These are phyloP conservation scores for Cantharis nigra DNA, from an alignment of 2,888 invertebrate species.

Conservation along the genomic window DNA sequence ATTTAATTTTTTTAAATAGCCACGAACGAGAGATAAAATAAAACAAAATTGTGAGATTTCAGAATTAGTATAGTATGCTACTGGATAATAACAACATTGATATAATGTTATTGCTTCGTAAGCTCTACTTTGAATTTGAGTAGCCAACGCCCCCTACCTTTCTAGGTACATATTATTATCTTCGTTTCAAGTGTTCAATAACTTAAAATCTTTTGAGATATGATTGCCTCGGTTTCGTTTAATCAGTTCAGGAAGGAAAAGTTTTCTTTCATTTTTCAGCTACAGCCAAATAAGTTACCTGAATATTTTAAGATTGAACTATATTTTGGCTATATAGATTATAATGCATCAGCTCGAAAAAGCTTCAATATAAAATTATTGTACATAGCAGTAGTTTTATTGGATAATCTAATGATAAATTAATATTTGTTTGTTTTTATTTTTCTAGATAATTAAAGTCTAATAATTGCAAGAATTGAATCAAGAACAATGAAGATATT, in stretches of 20 bases:
- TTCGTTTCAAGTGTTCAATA: neutral
- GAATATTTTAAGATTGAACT: neutral
- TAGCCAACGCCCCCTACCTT: neutral
- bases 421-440: too few species aligned
- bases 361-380: too few species aligned
- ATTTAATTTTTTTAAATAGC: neutral
- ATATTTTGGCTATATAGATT: neutral
- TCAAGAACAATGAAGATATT: constrained; percentile 1
- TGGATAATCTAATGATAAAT: too few species aligned
- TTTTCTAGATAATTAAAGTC: neutral
- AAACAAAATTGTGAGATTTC: neutral
- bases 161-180: neutral
- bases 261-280: neutral
- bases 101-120: too few species aligned
- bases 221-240: neutral
- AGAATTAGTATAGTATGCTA: neutral
- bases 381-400: too few species aligned
- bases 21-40: neutral
- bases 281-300: neutral
- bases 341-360: too few species aligned
- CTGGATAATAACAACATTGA: neutral
- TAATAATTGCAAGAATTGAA: neutral
- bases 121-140: neutral
- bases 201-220: neutral
- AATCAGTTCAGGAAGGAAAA: neutral